Evolutionary conservation across 30 jellyfish, hydroid and myxozoan genomes (phyloP).

Genomic region (Aurelia aurita complex sp. Pacific): DNA sequence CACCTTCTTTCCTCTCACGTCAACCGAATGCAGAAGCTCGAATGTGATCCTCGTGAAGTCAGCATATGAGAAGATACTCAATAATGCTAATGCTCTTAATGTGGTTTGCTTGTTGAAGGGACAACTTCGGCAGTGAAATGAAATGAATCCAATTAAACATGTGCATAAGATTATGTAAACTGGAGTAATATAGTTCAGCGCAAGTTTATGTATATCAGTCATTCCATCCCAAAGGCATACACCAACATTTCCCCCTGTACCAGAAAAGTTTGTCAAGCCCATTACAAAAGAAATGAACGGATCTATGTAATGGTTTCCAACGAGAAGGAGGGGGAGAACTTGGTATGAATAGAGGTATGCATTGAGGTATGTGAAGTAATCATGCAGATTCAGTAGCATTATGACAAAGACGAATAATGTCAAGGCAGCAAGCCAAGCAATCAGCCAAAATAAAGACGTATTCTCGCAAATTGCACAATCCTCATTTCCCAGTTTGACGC

Average conservation of each 20-base stretch:
- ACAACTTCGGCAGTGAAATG: constrained; percentile 38
- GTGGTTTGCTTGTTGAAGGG: constrained; percentile 39
- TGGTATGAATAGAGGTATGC: constrained; percentile 83
- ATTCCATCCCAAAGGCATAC: constrained; percentile 81
- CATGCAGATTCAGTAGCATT: constrained; percentile 47
- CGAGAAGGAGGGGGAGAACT: constrained; percentile 60
- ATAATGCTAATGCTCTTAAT: constrained; percentile 47
- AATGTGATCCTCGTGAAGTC: constrained; percentile 76
- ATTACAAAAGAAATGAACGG: constrained; percentile 65
- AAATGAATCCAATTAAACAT: constrained; percentile 36
- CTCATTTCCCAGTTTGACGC: constrained; percentile 75
- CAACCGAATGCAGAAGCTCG: constrained; percentile 61
- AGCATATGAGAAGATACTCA: constrained; percentile 67
- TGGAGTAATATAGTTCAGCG: constrained; percentile 71
- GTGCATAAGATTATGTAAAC: constrained; percentile 45
- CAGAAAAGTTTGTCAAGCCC: constrained; percentile 76
- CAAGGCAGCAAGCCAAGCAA: constrained; percentile 39
- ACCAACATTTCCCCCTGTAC: constrained; percentile 88
- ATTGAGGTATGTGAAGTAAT: constrained; percentile 81
- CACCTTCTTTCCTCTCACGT: constrained; percentile 29
- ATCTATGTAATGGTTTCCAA: constrained; percentile 42
- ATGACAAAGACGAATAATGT: constrained; percentile 56
- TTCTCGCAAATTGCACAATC: constrained; percentile 59
- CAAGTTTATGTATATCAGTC: constrained; percentile 63
- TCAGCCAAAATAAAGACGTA: constrained; percentile 6